phyloP scores from a whole-genome alignment of 1,140 invertebrate genomes.

The Sycobia sp. region DNA sequence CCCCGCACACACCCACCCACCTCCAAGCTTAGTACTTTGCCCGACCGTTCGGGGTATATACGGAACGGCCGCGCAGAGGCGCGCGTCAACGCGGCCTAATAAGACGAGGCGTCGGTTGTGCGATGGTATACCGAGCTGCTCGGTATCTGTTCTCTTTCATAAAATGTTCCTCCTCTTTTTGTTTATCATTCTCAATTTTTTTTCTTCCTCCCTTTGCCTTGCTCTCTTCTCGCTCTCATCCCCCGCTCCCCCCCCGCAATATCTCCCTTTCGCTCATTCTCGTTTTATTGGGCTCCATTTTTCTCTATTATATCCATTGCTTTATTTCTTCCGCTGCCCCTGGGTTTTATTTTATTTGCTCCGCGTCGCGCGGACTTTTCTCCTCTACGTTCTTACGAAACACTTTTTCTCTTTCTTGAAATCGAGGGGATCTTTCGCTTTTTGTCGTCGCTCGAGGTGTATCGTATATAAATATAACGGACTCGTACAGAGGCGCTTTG shows the following conservation, averaged over 20 bases:
- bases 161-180: neutral
- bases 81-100: no score
- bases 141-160: no score
- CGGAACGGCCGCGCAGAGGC: no score
- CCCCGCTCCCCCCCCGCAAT: neutral
- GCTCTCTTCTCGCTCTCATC: neutral
- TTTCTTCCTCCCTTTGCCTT: neutral
- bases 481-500: no score
- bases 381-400: no score
- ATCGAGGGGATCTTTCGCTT: neutral
- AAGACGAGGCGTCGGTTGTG: no score
- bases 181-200: conserved; percentile 25
- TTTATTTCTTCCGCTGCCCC: conserved; percentile 1
- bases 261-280: neutral
- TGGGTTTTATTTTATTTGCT: neutral
- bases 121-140: no score
- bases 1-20: no score
- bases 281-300: conserved; percentile 24
- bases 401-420: neutral
- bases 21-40: no score
- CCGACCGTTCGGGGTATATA: no score
- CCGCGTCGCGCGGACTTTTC: neutral
- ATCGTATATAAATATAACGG: no score
- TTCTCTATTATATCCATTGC: conserved; percentile 14
- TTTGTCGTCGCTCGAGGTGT: no score